Conservation (phyloP, 2,113 vertebrate species). For the Melanostigma gelatinosum region DNA sequence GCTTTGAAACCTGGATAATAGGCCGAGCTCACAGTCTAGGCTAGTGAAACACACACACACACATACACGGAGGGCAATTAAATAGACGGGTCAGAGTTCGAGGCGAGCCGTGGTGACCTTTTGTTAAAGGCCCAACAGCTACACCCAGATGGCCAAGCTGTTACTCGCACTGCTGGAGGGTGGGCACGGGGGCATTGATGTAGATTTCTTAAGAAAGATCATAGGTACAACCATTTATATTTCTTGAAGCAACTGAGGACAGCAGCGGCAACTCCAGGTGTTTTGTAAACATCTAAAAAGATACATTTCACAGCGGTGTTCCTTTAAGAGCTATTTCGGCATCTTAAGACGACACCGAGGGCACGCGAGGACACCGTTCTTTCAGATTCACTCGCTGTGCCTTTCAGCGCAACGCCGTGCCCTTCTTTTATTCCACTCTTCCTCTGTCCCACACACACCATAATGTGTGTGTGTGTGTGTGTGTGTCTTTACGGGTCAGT, state of each 20-base stretch:
- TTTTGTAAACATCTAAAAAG: background rate
- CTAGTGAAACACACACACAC: slow-evolving; percentile 8
- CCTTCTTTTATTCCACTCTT: slow-evolving; percentile 42
- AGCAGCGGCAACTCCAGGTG: background rate
- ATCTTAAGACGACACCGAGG: slow-evolving; percentile 36
- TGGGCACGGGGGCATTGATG: too few species aligned
- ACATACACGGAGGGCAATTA: slow-evolving; percentile 30
- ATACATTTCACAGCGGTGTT: background rate
- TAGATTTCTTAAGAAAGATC: background rate
- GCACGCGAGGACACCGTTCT: slow-evolving; percentile 51
- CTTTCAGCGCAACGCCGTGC: slow-evolving; percentile 23
- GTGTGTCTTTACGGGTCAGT: slow-evolving; percentile 30
- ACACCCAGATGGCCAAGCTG: slow-evolving; percentile 57
- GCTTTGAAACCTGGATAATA: slow-evolving; percentile 28
- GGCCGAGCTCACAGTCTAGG: slow-evolving; percentile 28
- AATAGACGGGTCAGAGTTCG: slow-evolving; percentile 50
- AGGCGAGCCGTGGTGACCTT: slow-evolving; percentile 51
- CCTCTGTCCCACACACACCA: too few species aligned
- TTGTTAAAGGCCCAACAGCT: slow-evolving; percentile 48
- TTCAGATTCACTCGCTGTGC: slow-evolving; percentile 14
- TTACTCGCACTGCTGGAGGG: slow-evolving; percentile 12
- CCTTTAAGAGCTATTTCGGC: background rate
- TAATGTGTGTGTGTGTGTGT: too few species aligned
- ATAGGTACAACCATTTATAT: background rate
- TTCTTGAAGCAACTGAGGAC: background rate